Percentiles rank a stretch among this genome's conserved stretches.
phyloP scores from a whole-genome alignment of 1,140 invertebrate genomes.

The Musca domestica region DNA sequence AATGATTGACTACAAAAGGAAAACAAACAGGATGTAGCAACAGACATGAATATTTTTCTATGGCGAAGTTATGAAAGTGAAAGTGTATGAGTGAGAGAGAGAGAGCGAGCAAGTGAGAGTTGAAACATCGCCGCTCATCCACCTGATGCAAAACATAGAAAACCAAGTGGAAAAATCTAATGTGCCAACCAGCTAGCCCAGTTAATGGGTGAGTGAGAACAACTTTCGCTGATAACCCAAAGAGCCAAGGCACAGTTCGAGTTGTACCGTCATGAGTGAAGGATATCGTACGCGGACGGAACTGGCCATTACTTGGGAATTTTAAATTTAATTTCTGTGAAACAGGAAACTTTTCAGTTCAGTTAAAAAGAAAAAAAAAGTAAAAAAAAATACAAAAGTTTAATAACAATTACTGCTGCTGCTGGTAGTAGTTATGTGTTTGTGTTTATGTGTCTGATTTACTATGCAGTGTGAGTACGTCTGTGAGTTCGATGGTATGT shows the following conservation, averaged over 20 bases:
- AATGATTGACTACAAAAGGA: no score
- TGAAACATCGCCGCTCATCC: not conserved
- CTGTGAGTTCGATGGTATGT: no score
- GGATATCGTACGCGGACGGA: constrained; percentile 3
- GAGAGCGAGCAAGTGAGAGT: constrained; percentile 11
- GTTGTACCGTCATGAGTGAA: constrained; percentile 12
- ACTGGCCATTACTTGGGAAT: not conserved
- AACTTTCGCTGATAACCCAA: no score
- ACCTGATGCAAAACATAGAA: not conserved
- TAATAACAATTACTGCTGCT: no score
- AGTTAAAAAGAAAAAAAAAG: not conserved
- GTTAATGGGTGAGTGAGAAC: not conserved
- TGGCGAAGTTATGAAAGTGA: no score
- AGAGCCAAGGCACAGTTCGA: constrained; percentile 6
- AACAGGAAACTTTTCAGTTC: not conserved
- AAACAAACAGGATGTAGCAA: no score
- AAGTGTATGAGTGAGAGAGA: not conserved
- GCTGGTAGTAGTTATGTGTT: no score
- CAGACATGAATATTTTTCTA: no score
- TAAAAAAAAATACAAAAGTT: not conserved
- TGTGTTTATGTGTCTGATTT: no score
- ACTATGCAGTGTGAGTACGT: no score
- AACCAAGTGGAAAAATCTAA: not conserved
- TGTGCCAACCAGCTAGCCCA: not conserved
- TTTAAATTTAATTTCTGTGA: not conserved